Conservation (phyloP, 2,797 vertebrate species). For the Phrynocephalus guinanensis region DNA sequence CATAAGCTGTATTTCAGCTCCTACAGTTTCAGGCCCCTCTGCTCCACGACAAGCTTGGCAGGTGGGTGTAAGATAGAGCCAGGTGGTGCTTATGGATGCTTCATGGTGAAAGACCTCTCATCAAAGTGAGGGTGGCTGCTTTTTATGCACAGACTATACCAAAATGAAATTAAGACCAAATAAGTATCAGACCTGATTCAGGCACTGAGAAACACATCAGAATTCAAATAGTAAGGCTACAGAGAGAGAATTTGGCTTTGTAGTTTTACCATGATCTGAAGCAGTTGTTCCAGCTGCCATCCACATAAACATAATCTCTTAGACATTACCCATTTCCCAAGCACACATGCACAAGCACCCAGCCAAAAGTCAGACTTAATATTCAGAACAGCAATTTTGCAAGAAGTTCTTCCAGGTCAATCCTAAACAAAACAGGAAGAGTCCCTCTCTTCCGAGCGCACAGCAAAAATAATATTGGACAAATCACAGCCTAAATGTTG, state of each 20-base stretch:
- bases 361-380: neutral
- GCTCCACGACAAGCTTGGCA: too few species aligned
- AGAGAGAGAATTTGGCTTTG: neutral
- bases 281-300: neutral
- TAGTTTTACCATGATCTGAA: neutral
- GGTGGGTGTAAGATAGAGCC: too few species aligned
- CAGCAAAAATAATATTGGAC: conserved; percentile 25
- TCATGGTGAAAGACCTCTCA: too few species aligned
- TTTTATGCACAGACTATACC: neutral
- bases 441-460: neutral
- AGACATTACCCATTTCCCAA: neutral
- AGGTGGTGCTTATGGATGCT: too few species aligned
- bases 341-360: neutral
- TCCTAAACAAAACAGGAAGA: conserved; percentile 39
- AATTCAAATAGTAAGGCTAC: neutral
- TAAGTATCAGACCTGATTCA: neutral
- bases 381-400: conserved; percentile 9
- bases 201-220: neutral
- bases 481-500: conserved; percentile 52
- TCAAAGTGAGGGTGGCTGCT: too few species aligned
- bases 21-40: too few species aligned
- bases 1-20: too few species aligned
- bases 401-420: conserved; percentile 34
- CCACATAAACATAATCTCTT: neutral
- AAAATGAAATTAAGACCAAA: neutral